phyloP scores from a whole-genome alignment of 1,140 invertebrate species.

The Bombyx mori region DNA sequence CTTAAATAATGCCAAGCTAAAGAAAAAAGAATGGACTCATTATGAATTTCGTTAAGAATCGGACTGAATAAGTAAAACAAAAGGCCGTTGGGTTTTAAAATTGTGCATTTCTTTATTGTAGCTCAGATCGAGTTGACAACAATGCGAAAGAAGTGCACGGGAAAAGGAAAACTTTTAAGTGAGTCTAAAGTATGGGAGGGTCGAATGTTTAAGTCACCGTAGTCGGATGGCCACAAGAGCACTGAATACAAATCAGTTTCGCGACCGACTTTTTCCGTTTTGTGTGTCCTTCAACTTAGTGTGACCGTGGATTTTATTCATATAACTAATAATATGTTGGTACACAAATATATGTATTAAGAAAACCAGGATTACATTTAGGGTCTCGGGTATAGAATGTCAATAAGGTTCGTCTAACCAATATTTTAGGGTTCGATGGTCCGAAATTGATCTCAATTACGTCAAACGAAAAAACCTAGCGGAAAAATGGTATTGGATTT shows the following conservation, averaged over 20 bases:
- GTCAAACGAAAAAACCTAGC: too few species aligned
- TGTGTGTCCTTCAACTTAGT: too few species aligned
- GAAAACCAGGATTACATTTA: too few species aligned
- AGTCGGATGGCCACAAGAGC: constrained; percentile 17
- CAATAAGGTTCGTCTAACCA: too few species aligned
- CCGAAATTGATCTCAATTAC: too few species aligned
- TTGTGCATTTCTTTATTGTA: constrained; percentile 3
- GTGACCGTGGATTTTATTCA: too few species aligned
- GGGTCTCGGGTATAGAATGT: too few species aligned
- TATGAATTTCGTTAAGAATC: not conserved
- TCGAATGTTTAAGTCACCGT: constrained; percentile 22
- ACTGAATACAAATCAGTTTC: constrained; percentile 39
- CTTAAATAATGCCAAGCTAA: too few species aligned
- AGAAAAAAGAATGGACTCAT: not conserved
- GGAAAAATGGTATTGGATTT: too few species aligned
- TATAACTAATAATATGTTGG: too few species aligned
- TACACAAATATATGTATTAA: too few species aligned
- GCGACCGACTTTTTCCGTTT: constrained; percentile 18
- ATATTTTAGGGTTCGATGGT: too few species aligned
- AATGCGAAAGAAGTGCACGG: constrained; percentile 19
- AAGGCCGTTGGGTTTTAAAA: not conserved
- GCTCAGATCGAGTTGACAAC: constrained; percentile 8
- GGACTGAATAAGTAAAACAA: not conserved
- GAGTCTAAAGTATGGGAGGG: constrained; percentile 12
- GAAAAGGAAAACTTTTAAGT: constrained; percentile 30